A percentile compares a stretch with the other conserved stretches of the same genome.
phyloP scores from a whole-genome alignment of 2,888 invertebrate genomes.

The Melinaea marsaeus region DNA sequence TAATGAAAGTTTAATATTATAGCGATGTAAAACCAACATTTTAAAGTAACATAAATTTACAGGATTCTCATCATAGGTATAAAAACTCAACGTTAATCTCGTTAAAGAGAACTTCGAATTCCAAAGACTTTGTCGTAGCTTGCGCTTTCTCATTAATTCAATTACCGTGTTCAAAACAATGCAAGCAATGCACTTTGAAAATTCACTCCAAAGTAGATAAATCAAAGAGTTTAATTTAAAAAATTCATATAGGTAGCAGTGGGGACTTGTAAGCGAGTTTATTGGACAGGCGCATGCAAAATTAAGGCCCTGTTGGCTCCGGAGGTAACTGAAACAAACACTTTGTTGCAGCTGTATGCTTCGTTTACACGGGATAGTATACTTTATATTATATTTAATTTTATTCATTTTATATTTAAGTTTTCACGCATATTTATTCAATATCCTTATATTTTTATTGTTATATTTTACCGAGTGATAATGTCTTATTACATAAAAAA shows the following conservation, averaged over 20 bases:
- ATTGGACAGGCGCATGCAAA: conserved; percentile 39
- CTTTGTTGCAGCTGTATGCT: conserved; percentile 36
- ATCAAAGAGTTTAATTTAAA: conserved; percentile 22
- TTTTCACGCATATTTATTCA: no score
- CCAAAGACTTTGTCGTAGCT: not conserved
- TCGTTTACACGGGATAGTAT: conserved; percentile 26
- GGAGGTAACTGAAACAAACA: conserved; percentile 38
- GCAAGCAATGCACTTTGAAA: not conserved
- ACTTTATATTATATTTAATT: not conserved
- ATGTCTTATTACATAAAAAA: no score
- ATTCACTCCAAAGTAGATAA: conserved; percentile 1
- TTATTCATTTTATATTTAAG: no score
- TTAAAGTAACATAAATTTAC: not conserved
- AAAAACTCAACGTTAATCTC: conserved; percentile 1
- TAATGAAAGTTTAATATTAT: no score
- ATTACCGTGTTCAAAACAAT: conserved; percentile 3
- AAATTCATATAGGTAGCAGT: conserved; percentile 27
- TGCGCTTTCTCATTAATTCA: not conserved
- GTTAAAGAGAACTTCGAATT: not conserved
- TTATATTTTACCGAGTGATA: no score
- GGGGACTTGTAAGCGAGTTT: conserved; percentile 32
- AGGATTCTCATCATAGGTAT: not conserved
- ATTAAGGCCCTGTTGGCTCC: conserved; percentile 38
- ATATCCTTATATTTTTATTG: no score
- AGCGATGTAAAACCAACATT: no score